Conservation (phyloP, 2,113 vertebrate species). For the Pholis gunnellus region DNA sequence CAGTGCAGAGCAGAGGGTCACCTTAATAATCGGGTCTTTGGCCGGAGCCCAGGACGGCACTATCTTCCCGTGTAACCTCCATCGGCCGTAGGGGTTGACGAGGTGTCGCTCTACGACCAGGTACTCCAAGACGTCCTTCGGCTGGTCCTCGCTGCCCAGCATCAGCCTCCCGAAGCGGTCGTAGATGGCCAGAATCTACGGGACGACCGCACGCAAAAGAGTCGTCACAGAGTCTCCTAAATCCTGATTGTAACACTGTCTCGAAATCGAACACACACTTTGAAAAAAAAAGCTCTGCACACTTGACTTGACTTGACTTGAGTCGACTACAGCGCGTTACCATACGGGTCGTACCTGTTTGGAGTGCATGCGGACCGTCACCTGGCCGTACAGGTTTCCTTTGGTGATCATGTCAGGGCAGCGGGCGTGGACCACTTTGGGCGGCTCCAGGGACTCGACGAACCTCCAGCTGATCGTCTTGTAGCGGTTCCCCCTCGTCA, state of each 20-base stretch:
- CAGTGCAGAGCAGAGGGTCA: conserved; percentile 61
- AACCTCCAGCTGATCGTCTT: conserved; percentile 93
- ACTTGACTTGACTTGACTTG: no score
- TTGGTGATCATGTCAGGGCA: conserved; percentile 86
- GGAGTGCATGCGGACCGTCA: conserved; percentile 93
- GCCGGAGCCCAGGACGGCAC: conserved; percentile 86
- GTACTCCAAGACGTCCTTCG: conserved; percentile 93
- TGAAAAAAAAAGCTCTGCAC: no score
- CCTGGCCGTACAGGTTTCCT: conserved; percentile 91
- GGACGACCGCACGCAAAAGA: not conserved
- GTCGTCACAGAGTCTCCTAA: not conserved
- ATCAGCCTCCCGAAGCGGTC: conserved; percentile 95
- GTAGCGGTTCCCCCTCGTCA: conserved; percentile 92
- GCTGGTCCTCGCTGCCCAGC: conserved; percentile 89
- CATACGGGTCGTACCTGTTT: conserved; percentile 85
- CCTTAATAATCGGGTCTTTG: conserved; percentile 92
- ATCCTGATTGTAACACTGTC: not conserved
- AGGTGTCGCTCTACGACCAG: conserved; percentile 93
- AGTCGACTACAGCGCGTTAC: not conserved
- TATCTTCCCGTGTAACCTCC: conserved; percentile 85
- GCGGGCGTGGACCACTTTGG: conserved; percentile 89
- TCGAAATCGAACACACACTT: not conserved
- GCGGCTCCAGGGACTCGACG: conserved; percentile 90
- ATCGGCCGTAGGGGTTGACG: conserved; percentile 83
- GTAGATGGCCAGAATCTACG: conserved; percentile 91